These are phyloP conservation scores for Hippopotamyrus pictus DNA, from an alignment of 2,797 vertebrate species.

Conservation along the genomic window DNA sequence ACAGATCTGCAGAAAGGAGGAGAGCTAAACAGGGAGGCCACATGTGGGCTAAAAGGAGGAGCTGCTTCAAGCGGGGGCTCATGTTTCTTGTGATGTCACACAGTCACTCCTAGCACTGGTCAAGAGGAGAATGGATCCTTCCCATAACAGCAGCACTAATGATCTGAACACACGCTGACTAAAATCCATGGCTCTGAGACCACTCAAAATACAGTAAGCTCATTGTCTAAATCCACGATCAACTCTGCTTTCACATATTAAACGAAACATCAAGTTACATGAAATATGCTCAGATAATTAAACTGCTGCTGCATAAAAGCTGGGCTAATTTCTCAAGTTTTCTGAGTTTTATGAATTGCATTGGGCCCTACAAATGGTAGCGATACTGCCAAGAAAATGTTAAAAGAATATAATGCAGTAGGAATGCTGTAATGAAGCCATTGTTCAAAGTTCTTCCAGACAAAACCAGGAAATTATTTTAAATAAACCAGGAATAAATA, in stretches of 20 bases:
- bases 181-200: constrained; percentile 12
- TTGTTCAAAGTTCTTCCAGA: neutral
- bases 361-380: constrained; percentile 7
- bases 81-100: constrained; percentile 65
- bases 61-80: constrained; percentile 49
- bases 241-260: constrained; percentile 3
- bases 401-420: neutral
- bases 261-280: neutral
- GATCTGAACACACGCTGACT: constrained; percentile 17
- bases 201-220: constrained; percentile 13
- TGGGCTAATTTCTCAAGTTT: neutral
- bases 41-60: constrained; percentile 50
- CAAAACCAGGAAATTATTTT: neutral
- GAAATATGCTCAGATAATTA: constrained; percentile 31
- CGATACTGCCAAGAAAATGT: constrained; percentile 17
- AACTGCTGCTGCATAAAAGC: constrained; percentile 33
- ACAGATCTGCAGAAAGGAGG: constrained; percentile 12
- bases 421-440: neutral
- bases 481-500: neutral
- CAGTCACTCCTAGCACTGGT: constrained; percentile 46
- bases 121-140: constrained; percentile 13
- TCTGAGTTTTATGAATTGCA: constrained; percentile 14
- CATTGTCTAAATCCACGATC: constrained; percentile 21
- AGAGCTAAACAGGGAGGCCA: constrained; percentile 40
- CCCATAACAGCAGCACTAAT: constrained; percentile 22